These are phyloP conservation scores for Gastrophysa polygoni DNA, from an alignment of 2,888 invertebrate species.

Conservation along the genomic window DNA sequence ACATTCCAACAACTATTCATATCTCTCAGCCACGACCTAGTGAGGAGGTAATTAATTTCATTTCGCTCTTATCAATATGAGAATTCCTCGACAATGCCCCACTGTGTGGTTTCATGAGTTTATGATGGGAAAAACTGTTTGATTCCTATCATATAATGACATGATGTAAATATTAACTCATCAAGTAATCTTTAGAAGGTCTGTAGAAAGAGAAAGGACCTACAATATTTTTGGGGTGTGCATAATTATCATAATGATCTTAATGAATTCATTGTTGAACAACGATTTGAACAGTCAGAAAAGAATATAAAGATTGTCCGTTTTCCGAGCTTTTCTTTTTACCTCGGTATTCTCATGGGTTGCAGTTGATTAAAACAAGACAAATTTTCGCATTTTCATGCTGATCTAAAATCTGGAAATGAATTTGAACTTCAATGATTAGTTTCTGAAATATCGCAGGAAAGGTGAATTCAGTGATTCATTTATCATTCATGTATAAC, in stretches of 20 bases:
- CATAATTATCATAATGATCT: neutral
- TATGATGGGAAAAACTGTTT: conserved; percentile 8
- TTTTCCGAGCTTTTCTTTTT: too few relatives aligned
- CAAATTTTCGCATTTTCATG: too few relatives aligned
- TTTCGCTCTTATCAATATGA: neutral
- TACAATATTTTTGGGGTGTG: neutral
- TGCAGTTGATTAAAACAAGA: too few relatives aligned
- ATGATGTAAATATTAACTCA: neutral
- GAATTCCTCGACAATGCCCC: neutral
- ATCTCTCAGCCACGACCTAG: conserved; percentile 1
- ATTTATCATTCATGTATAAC: too few relatives aligned
- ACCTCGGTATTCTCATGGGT: too few relatives aligned
- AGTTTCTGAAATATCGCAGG: too few relatives aligned
- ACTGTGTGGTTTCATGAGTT: neutral
- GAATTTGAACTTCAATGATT: too few relatives aligned
- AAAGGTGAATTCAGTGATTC: too few relatives aligned
- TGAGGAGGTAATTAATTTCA: conserved; percentile 8
- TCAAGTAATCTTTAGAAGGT: neutral
- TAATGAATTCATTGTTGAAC: neutral
- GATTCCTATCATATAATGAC: conserved; percentile 2
- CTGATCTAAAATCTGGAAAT: too few relatives aligned
- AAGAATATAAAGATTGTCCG: too few relatives aligned
- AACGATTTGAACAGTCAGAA: neutral
- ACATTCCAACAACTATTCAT: too few relatives aligned
- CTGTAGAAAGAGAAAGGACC: neutral